These are phyloP conservation scores for Tyrophagus putrescentiae DNA, from an alignment of 1,140 invertebrate species.

Conservation along the genomic window DNA sequence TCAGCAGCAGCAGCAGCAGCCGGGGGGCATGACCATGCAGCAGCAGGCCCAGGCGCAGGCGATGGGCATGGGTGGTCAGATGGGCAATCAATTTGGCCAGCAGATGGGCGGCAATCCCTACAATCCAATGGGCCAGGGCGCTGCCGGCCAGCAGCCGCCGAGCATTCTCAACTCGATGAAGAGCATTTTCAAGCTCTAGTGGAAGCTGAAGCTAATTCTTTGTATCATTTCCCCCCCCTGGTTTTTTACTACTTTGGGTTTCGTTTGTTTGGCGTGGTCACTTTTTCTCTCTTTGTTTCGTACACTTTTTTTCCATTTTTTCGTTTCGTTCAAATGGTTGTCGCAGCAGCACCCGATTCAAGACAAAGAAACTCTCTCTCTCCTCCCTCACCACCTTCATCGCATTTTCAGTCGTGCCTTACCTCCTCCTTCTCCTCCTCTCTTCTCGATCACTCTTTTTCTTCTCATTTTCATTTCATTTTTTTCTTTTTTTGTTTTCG, in stretches of 20 bases:
- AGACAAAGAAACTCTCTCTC: background rate
- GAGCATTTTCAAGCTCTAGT: constrained; percentile 21
- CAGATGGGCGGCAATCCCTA: constrained; percentile 1
- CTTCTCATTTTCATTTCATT: background rate
- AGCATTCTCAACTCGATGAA: constrained; percentile 17
- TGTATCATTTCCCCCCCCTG: background rate
- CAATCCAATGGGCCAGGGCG: background rate
- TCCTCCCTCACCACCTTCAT: background rate
- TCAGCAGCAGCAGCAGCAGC: constrained; percentile 1
- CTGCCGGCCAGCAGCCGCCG: background rate
- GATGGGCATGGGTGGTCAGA: background rate
- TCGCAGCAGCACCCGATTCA: background rate
- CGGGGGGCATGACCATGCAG: background rate
- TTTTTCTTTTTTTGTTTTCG: too few relatives aligned
- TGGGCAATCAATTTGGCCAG: background rate
- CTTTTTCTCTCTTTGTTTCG: background rate
- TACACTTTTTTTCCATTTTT: background rate
- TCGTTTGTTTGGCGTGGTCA: background rate
- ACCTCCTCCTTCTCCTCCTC: background rate
- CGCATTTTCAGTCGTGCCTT: constrained; percentile 1
- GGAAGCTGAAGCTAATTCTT: background rate
- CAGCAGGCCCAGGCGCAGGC: background rate
- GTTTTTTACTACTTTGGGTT: background rate
- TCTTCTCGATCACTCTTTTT: background rate
- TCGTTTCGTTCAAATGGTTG: background rate